Evolutionary conservation across 2,888 invertebrate species (phyloP).

Genomic region (Rhyacophila evoluta): DNA sequence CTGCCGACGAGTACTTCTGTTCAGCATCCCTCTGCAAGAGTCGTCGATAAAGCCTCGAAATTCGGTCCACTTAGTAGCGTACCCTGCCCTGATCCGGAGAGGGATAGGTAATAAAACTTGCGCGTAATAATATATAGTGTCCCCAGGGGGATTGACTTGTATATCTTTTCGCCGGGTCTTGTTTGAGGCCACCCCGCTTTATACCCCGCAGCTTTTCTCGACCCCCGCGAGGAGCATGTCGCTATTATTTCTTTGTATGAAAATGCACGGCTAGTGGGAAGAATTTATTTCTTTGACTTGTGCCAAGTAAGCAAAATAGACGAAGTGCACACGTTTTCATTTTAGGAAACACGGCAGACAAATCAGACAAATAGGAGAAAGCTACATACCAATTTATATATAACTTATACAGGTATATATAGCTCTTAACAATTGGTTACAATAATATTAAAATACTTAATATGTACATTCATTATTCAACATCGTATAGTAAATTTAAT

Average conservation of each 20-base stretch:
- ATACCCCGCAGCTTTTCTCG: slow-evolving; percentile 1
- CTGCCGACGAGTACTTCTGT: neutral
- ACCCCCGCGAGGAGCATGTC: slow-evolving; percentile 6
- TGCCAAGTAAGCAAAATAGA: neutral
- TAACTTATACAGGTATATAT: too few relatives aligned
- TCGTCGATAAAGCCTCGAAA: slow-evolving; percentile 16
- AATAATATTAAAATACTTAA: too few relatives aligned
- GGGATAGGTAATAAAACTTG: slow-evolving; percentile 53
- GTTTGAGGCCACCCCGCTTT: slow-evolving; percentile 25
- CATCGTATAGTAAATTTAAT: too few relatives aligned
- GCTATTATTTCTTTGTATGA: slow-evolving; percentile 2
- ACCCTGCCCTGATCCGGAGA: slow-evolving; percentile 34
- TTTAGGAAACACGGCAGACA: neutral
- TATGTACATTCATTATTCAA: too few relatives aligned
- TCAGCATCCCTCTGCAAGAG: neutral
- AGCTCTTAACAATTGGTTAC: too few relatives aligned
- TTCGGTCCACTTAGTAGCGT: slow-evolving; percentile 29
- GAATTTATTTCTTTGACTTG: neutral
- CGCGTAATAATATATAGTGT: slow-evolving; percentile 54
- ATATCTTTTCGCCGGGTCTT: slow-evolving; percentile 42
- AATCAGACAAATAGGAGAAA: too few relatives aligned
- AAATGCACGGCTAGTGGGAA: slow-evolving; percentile 11
- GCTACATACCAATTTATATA: too few relatives aligned
- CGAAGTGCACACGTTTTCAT: neutral
- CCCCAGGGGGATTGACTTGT: slow-evolving; percentile 48